phyloP scores from a whole-genome alignment of 2,113 vertebrate species.

The Haemorhous mexicanus region DNA sequence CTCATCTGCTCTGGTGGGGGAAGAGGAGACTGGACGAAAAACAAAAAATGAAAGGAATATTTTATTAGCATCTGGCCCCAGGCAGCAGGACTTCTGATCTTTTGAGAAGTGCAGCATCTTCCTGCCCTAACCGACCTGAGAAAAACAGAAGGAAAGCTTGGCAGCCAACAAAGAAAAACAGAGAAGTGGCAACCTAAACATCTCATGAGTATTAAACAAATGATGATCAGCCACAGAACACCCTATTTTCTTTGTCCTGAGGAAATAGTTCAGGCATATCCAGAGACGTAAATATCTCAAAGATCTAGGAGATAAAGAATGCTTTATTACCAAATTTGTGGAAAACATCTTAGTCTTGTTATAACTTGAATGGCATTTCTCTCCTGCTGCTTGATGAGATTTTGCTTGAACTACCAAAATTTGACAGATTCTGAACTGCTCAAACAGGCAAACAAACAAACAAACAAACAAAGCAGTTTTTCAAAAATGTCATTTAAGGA shows the following conservation, averaged over 20 bases:
- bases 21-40: not conserved
- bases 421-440: not conserved
- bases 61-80: conserved; percentile 56
- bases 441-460: not conserved
- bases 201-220: not conserved
- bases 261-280: not conserved
- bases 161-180: not conserved
- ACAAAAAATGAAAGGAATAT: conserved; percentile 63
- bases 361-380: not conserved
- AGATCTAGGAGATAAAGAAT: not conserved
- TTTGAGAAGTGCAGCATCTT: not conserved
- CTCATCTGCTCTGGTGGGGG: conserved; percentile 19
- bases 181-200: not conserved
- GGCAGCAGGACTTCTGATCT: conserved; percentile 20
- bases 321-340: not conserved
- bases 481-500: not conserved
- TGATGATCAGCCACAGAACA: not conserved
- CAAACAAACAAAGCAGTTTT: not conserved
- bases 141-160: not conserved
- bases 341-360: not conserved
- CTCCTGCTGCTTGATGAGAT: not conserved
- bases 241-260: not conserved
- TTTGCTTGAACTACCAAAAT: not conserved
- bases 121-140: not conserved
- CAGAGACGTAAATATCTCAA: not conserved